These are phyloP conservation scores for Linnaemya vulpina DNA, from an alignment of 2,888 invertebrate species.

Conservation along the genomic window DNA sequence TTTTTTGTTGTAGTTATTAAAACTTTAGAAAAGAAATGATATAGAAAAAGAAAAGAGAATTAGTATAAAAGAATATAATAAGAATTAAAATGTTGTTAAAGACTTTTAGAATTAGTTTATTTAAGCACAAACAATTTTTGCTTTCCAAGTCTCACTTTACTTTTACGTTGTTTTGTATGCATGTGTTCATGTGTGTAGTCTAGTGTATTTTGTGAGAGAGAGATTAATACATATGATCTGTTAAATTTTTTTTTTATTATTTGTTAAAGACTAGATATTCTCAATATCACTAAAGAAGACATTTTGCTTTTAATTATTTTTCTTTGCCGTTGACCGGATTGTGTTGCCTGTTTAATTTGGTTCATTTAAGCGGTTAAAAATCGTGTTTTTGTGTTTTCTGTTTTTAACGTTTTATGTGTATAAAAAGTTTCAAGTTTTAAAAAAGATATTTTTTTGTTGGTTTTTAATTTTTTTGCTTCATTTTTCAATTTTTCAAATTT, in stretches of 20 bases:
- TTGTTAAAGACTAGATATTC: slow-evolving; percentile 53
- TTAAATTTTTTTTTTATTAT: slow-evolving; percentile 11
- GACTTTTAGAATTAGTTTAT: slow-evolving; percentile 35
- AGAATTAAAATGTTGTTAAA: slow-evolving; percentile 10
- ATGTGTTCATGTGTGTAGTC: slow-evolving; percentile 18
- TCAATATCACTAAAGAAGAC: slow-evolving; percentile 65
- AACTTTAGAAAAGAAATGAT: slow-evolving; percentile 21
- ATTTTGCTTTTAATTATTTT: slow-evolving; percentile 42
- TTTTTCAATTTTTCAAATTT: slow-evolving; percentile 70
- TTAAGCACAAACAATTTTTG: slow-evolving; percentile 37
- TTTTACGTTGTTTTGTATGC: slow-evolving; percentile 54
- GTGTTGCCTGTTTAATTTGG: slow-evolving; percentile 20
- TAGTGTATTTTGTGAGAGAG: slow-evolving; percentile 11
- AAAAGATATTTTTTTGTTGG: slow-evolving; percentile 39
- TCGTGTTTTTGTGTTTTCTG: slow-evolving; percentile 50
- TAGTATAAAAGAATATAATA: slow-evolving; percentile 3
- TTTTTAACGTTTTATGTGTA: slow-evolving; percentile 37
- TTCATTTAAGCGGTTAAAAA: slow-evolving; percentile 48
- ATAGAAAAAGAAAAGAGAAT: slow-evolving; percentile 6
- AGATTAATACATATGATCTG: slow-evolving; percentile 1
- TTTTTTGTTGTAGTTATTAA: slow-evolving; percentile 47
- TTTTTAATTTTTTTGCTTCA: slow-evolving; percentile 62
- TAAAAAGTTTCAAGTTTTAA: slow-evolving; percentile 61
- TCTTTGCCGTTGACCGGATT: slow-evolving; percentile 18
- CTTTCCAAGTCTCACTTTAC: slow-evolving; percentile 72